Evolutionary conservation across 2,113 vertebrate species (phyloP), one percentile per base, ranked within the genome.

Genomic region (Cervus canadensis): DNA sequence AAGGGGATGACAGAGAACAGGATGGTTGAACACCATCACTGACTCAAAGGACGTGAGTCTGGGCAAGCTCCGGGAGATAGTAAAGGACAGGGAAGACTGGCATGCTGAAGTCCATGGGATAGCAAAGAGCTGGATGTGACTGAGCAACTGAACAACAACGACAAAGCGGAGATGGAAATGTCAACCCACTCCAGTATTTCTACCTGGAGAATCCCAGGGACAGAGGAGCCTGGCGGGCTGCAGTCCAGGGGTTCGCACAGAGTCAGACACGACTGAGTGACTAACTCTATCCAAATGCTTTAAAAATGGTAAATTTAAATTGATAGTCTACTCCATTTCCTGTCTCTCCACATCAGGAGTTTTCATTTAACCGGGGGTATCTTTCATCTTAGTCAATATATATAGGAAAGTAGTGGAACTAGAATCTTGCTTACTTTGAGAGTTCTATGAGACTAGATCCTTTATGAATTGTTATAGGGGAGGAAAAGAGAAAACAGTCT

Each of bases 251-350:
- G 62, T 3, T n/a, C 16, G 8, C 16, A 9, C 17, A n/a, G 33
- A 67, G 7, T n/a, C 16, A n/a, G 7, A 67, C 33, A 67, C 33
- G 16, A n/a, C 62, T n/a, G 62, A 33, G 16, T 0, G 1, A 67
- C 33, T 19, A 67, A n/a, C 7, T n/a, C 15, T n/a, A 8, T 67
- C 33, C 16, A 67, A 9, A 33, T 59, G 23, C 33, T 88, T 93
- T 62, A 60, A 88, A 96, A 95, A 78, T 81, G 21, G 21, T 84
- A 91, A 23, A 57, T 52, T 48, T 43, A 50, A 89, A 30, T 88
- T 71, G 23, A 76, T 13, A 62, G 1, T 87, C 50, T 76, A 45
- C 3, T 76, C 19, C 62, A n/a, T 87, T 89, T 95, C 79, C 26
- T 15, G 15, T 87, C 25, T 84, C 8, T 89, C 4, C 28, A 78